These are phyloP conservation scores for Parapristionchus giblindavisi DNA, from an alignment of 2,888 invertebrate species.

Conservation along the genomic window DNA sequence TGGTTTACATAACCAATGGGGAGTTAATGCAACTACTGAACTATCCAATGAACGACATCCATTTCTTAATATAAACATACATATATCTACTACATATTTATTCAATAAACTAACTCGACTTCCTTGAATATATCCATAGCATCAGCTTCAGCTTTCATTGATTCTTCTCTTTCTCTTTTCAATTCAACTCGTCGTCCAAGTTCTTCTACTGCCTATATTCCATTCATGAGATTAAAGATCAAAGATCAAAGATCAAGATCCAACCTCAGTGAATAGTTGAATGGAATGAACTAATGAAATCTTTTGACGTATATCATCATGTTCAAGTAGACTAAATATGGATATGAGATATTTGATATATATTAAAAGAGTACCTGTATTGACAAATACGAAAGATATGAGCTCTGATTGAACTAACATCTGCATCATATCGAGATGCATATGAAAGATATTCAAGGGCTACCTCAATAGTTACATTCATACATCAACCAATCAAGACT, in stretches of 20 bases:
- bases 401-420: constrained; percentile 87
- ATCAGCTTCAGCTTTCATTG: constrained; percentile 32
- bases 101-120: constrained; percentile 43
- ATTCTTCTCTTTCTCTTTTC: constrained; percentile 43
- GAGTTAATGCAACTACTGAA: constrained; percentile 53
- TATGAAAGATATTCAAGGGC: constrained; percentile 87
- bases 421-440: constrained; percentile 85
- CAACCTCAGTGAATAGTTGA: constrained; percentile 56
- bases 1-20: constrained; percentile 67
- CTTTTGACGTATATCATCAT: constrained; percentile 60
- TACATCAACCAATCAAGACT: too few relatives aligned
- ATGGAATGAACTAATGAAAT: constrained; percentile 53
- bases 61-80: neutral
- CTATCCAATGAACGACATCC: constrained; percentile 43
- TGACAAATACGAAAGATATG: constrained; percentile 96
- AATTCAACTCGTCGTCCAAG: constrained; percentile 45
- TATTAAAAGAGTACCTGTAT: too few relatives aligned
- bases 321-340: constrained; percentile 58
- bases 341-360: neutral
- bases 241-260: neutral
- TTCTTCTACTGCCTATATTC: constrained; percentile 47
- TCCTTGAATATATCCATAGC: constrained; percentile 45
- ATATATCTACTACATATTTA: neutral
- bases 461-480: constrained; percentile 73
- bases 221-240: neutral